Evolutionary conservation across 2,797 vertebrate genomes (phyloP).

Genomic region (Falco cherrug): DNA sequence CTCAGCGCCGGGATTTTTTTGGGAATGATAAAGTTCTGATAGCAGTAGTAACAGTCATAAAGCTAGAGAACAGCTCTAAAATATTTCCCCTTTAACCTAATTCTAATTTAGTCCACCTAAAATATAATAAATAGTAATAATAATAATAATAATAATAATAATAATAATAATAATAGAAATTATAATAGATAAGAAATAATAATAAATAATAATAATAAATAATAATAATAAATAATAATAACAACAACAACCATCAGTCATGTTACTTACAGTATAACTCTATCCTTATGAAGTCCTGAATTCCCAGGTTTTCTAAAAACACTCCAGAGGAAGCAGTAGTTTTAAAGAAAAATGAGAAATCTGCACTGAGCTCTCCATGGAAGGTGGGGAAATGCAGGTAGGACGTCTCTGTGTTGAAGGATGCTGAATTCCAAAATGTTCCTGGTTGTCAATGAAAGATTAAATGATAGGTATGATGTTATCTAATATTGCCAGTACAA

Average conservation of each 20-base stretch:
- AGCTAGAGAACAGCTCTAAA: background rate
- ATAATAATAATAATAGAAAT: background rate
- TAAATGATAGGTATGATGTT: background rate
- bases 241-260: background rate
- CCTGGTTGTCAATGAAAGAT: conserved; percentile 56
- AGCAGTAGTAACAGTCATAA: background rate
- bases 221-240: too few species aligned
- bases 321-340: conserved; percentile 89
- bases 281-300: conserved; percentile 93
- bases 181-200: too few species aligned
- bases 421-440: conserved; percentile 92
- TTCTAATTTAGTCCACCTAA: background rate
- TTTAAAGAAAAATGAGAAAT: conserved; percentile 95
- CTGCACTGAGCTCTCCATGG: conserved; percentile 90
- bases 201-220: too few species aligned
- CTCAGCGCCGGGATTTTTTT: background rate
- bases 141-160: background rate
- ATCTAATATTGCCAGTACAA: background rate
- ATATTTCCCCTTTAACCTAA: background rate
- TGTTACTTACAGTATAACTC: conserved; percentile 89
- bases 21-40: background rate
- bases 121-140: background rate
- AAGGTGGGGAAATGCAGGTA: conserved; percentile 96
- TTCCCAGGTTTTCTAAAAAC: conserved; percentile 95
- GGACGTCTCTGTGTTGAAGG: conserved; percentile 89